phyloP scores from a whole-genome alignment of 2,113 vertebrate genomes.

The Petrocephalus zakoni region DNA sequence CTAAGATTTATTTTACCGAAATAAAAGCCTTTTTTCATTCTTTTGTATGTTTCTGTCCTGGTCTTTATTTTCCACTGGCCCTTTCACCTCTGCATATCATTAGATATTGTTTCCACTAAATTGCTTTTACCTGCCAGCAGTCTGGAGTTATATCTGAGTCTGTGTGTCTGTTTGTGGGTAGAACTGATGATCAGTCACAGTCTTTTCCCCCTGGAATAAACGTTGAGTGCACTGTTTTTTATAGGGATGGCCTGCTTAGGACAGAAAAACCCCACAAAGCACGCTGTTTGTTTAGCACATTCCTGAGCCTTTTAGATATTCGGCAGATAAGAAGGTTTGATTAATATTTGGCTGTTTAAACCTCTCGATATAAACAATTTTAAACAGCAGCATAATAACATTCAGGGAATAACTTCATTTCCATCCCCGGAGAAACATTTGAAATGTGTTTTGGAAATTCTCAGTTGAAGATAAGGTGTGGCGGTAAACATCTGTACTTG shows the following conservation, averaged over 20 bases:
- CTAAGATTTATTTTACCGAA: background rate
- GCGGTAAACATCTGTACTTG: background rate
- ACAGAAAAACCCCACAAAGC: background rate
- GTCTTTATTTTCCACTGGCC: background rate
- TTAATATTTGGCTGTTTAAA: background rate
- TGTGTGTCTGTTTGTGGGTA: background rate
- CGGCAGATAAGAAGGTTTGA: background rate
- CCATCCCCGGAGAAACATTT: background rate
- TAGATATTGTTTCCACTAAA: background rate
- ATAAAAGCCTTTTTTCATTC: background rate
- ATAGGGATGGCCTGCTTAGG: background rate
- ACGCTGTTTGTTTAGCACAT: background rate
- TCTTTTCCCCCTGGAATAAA: background rate
- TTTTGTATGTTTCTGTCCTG: background rate
- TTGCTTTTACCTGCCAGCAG: background rate
- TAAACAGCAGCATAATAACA: background rate
- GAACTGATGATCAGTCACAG: background rate
- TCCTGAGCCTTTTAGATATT: background rate
- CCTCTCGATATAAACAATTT: background rate
- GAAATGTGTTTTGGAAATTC: background rate
- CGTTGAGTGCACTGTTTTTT: background rate
- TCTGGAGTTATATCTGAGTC: background rate
- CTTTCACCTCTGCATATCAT: background rate
- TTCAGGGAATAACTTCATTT: background rate
- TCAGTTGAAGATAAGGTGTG: background rate